A percentile compares a stretch with the other conserved stretches of the same genome.
phyloP scores from a whole-genome alignment of 2,113 vertebrate species.

The Gulo gulo region DNA sequence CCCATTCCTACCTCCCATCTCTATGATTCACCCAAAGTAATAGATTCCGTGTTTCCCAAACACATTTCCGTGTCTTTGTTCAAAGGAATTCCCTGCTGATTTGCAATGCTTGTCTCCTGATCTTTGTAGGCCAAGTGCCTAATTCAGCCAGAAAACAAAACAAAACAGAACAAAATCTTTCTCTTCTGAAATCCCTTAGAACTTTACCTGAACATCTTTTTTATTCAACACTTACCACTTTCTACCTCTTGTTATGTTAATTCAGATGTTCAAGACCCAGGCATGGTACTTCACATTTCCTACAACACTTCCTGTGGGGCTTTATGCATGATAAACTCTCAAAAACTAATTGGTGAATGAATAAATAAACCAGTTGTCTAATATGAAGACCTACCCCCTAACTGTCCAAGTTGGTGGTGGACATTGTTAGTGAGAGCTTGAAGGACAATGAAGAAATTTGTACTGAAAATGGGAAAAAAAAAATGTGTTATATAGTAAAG shows the following conservation, averaged over 20 bases:
- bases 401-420: not conserved
- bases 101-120: not conserved
- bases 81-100: not conserved
- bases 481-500: not conserved
- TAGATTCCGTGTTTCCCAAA: not conserved
- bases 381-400: not conserved
- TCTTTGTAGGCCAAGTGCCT: not conserved
- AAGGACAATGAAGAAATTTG: not conserved
- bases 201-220: not conserved
- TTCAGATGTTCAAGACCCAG: not conserved
- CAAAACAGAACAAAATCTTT: not conserved
- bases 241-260: not conserved
- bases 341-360: not conserved
- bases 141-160: not conserved
- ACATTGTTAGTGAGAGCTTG: not conserved
- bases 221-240: not conserved
- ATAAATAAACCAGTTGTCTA: not conserved
- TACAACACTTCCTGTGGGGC: not conserved
- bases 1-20: not conserved
- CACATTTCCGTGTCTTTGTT: not conserved
- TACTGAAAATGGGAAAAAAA: not conserved
- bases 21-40: not conserved
- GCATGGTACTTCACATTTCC: not conserved
- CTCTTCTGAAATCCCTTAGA: not conserved
- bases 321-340: not conserved